A percentile compares a stretch with the other conserved stretches of the same genome.
These are phyloP conservation scores for Agrotis clavis DNA, from an alignment of 2,888 invertebrate species.

Conservation along the genomic window DNA sequence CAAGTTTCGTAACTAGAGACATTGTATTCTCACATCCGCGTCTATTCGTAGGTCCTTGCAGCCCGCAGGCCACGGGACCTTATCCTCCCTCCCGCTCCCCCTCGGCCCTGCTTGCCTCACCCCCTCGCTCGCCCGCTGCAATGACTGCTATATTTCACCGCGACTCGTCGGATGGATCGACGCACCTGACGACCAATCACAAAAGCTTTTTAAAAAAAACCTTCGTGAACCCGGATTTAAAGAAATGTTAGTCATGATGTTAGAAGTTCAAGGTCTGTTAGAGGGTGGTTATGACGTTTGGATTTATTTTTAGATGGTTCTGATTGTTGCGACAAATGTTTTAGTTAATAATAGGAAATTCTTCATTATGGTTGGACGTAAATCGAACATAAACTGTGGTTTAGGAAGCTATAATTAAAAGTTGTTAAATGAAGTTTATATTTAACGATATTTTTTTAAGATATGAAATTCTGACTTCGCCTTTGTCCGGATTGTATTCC, in stretches of 20 bases:
- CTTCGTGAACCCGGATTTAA: conserved; percentile 33
- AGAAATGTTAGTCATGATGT: conserved; percentile 20
- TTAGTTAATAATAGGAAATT: neutral
- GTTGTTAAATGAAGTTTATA: neutral
- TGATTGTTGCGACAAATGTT: neutral
- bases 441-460: no score
- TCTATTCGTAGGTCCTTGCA: conserved; percentile 43
- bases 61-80: conserved; percentile 38
- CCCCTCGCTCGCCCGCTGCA: conserved; percentile 42
- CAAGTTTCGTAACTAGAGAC: neutral
- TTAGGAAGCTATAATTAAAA: neutral
- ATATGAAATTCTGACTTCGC: neutral
- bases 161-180: conserved; percentile 51
- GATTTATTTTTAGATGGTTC: neutral
- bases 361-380: neutral
- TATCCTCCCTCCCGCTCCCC: neutral
- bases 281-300: neutral
- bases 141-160: conserved; percentile 64
- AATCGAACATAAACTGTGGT: no score
- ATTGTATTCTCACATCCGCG: conserved; percentile 37
- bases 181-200: conserved; percentile 59
- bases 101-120: conserved; percentile 2
- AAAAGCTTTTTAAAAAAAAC: conserved; percentile 38
- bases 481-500: neutral
- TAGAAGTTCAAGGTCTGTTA: conserved; percentile 22